These are phyloP conservation scores for Ciconia stormi DNA, from an alignment of 2,113 vertebrate genomes.

Conservation along the genomic window DNA sequence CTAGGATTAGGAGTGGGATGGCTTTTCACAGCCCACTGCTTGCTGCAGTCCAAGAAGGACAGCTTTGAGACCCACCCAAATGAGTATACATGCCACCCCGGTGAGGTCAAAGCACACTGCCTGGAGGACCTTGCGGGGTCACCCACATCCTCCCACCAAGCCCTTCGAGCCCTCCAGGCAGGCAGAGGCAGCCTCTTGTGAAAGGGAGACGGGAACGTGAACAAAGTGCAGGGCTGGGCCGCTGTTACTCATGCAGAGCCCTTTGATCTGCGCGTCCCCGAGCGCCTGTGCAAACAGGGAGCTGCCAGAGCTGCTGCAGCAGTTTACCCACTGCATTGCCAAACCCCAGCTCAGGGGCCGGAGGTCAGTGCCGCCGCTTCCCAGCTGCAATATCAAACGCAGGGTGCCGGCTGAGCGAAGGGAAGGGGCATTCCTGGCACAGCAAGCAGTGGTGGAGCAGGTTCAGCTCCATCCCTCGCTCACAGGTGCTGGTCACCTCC, in stretches of 20 bases:
- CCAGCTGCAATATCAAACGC: not conserved
- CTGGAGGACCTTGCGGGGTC: not conserved
- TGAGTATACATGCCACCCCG: not conserved
- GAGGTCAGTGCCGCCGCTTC: constrained; percentile 28
- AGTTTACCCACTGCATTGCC: not conserved
- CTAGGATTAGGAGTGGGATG: not conserved
- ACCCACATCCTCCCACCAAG: not conserved
- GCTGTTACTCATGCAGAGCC: constrained; percentile 13
- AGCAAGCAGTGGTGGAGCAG: accelerated
- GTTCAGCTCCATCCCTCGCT: not conserved
- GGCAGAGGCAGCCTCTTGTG: constrained; percentile 36
- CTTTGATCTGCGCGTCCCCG: constrained; percentile 62
- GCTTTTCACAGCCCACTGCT: not conserved
- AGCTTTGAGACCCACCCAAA: not conserved
- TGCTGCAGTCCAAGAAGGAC: not conserved
- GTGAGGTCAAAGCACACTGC: not conserved
- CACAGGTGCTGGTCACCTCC: not conserved
- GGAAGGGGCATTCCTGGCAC: not conserved
- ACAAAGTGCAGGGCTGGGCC: constrained; percentile 29
- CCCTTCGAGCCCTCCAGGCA: not conserved
- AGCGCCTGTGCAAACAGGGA: constrained; percentile 62
- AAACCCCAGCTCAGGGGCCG: constrained; percentile 25
- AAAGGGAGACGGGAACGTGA: constrained; percentile 46
- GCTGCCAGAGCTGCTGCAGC: constrained; percentile 32
- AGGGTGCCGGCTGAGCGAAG: accelerated